These are phyloP conservation scores for Chrosomus eos DNA, from an alignment of 2,797 vertebrate species.

Conservation along the genomic window DNA sequence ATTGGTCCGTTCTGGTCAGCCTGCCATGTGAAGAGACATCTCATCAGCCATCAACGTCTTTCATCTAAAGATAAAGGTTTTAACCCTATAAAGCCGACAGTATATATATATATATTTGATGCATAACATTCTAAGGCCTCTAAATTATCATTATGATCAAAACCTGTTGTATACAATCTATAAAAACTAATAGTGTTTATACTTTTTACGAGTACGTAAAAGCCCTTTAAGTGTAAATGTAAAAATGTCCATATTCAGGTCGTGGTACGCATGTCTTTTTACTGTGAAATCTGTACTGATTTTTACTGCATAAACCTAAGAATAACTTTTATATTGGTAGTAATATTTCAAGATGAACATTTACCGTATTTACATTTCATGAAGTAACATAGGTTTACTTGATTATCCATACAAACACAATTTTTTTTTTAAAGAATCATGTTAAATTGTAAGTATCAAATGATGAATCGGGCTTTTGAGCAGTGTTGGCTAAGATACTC, in stretches of 20 bases:
- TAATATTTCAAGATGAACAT: background rate
- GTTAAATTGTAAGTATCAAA: background rate
- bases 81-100: background rate
- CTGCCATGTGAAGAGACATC: background rate
- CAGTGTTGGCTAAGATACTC: background rate
- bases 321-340: background rate
- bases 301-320: background rate
- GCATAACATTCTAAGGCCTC: background rate
- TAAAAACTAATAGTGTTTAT: background rate
- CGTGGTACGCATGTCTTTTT: background rate
- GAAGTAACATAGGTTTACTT: background rate
- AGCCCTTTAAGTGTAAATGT: background rate
- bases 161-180: background rate
- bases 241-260: background rate
- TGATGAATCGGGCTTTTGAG: background rate
- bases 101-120: background rate
- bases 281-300: background rate
- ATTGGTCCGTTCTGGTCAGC: background rate
- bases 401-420: background rate
- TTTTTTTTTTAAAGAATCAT: background rate
- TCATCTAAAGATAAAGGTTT: background rate
- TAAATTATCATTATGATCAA: background rate
- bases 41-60: background rate
- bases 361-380: background rate
- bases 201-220: background rate